phyloP scores from a whole-genome alignment of 2,797 vertebrate species.

The Micromesistius poutassou region DNA sequence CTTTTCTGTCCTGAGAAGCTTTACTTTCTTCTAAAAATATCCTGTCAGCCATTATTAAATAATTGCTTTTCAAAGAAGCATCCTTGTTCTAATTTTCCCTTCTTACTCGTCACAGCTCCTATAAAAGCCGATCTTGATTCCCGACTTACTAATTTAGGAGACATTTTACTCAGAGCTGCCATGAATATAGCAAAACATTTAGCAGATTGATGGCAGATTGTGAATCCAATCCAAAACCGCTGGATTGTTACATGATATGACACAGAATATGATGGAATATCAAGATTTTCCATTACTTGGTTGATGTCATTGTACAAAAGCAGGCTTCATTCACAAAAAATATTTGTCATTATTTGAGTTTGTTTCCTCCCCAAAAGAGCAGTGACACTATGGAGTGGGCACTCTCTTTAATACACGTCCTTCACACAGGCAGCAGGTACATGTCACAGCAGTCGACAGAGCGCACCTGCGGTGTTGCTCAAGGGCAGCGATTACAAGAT shows the following conservation, averaged over 20 bases:
- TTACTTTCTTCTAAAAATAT: too few species aligned
- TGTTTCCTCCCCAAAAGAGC: background rate
- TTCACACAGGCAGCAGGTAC: background rate
- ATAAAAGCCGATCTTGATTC: background rate
- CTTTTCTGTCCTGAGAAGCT: too few species aligned
- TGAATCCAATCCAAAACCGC: too few species aligned
- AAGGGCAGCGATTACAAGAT: background rate
- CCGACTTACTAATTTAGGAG: background rate
- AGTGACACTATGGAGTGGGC: background rate
- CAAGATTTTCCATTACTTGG: background rate
- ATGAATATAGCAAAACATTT: background rate
- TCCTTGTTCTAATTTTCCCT: background rate
- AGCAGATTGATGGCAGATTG: too few species aligned
- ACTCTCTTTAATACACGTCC: background rate
- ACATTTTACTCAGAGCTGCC: background rate
- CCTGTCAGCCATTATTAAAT: background rate
- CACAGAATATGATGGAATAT: background rate
- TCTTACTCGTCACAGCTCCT: background rate
- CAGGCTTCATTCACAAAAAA: background rate
- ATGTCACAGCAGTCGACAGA: background rate
- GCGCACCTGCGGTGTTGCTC: too few species aligned
- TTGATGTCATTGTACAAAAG: background rate
- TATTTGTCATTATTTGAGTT: background rate
- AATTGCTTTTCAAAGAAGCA: background rate
- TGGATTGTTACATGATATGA: background rate